Evolutionary conservation across 2,888 invertebrate genomes (phyloP).

Genomic region (Hesperia comma): DNA sequence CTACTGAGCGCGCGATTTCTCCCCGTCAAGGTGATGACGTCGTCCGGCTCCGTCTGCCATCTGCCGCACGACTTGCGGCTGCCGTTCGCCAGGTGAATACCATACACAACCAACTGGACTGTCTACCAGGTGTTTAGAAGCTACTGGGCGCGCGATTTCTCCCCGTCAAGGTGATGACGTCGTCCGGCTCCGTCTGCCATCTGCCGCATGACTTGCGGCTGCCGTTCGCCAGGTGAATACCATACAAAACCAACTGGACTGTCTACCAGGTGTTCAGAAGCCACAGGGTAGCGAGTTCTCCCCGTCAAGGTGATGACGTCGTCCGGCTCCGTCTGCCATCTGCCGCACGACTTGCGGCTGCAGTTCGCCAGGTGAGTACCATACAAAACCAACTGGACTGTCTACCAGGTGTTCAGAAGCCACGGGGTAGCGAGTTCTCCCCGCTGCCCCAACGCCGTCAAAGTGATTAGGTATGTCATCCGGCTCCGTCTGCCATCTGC

Average conservation of each 20-base stretch:
- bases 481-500: conserved; percentile 92
- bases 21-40: conserved; percentile 94
- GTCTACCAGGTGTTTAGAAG: conserved; percentile 86
- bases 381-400: too few relatives aligned
- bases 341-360: conserved; percentile 92
- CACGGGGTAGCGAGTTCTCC: conserved; percentile 91
- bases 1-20: conserved; percentile 91
- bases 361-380: conserved; percentile 73
- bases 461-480: conserved; percentile 94
- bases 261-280: too few relatives aligned
- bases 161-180: conserved; percentile 94
- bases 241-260: too few relatives aligned
- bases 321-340: conserved; percentile 91
- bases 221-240: conserved; percentile 73
- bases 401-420: too few relatives aligned
- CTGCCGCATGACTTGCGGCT: conserved; percentile 92
- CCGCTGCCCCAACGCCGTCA: conserved; percentile 88
- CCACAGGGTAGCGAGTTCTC: too few relatives aligned
- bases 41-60: conserved; percentile 92
- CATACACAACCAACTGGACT: too few relatives aligned
- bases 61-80: conserved; percentile 92
- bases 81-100: conserved; percentile 73
- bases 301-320: conserved; percentile 93
- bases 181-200: conserved; percentile 92
- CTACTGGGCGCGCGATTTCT: conserved; percentile 91